Percentiles rank a stretch among this genome's conserved stretches.
These are phyloP conservation scores for Pocillopora verrucosa DNA, from an alignment of 64 coral and sea anemone genomes.

Conservation along the genomic window DNA sequence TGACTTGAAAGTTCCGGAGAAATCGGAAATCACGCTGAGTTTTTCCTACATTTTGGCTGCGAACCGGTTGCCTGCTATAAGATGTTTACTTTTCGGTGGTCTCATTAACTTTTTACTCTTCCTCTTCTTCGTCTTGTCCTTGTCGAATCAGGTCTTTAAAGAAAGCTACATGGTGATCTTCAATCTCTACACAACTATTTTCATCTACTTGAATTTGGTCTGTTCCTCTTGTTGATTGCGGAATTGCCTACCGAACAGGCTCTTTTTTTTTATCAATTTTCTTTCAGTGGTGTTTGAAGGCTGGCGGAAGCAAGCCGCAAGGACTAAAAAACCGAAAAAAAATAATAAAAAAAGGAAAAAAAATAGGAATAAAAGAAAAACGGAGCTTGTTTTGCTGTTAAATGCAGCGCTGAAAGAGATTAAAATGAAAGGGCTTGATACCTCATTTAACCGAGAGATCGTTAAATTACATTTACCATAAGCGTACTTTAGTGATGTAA, in stretches of 20 bases:
- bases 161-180: not conserved
- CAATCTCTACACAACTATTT: not conserved
- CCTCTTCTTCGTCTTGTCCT: not conserved
- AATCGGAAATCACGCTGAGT: conserved; percentile 31
- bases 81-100: conserved; percentile 37
- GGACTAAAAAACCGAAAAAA: no score
- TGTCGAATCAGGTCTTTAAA: not conserved
- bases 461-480: conserved; percentile 9
- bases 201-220: no score
- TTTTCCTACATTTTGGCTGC: conserved; percentile 33
- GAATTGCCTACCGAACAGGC: no score
- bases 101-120: conserved; percentile 10
- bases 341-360: no score
- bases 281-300: no score
- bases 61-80: conserved; percentile 4
- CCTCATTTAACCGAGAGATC: not conserved
- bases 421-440: not conserved
- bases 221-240: no score
- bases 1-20: conserved; percentile 27
- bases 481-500: not conserved
- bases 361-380: no score
- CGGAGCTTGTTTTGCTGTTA: no score
- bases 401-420: no score
- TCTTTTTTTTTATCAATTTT: no score
- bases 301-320: no score